Evolutionary conservation across 2,113 vertebrate species (phyloP), one percentile per base, ranked within the genome.

Genomic region (Phalacrocorax carbo): DNA sequence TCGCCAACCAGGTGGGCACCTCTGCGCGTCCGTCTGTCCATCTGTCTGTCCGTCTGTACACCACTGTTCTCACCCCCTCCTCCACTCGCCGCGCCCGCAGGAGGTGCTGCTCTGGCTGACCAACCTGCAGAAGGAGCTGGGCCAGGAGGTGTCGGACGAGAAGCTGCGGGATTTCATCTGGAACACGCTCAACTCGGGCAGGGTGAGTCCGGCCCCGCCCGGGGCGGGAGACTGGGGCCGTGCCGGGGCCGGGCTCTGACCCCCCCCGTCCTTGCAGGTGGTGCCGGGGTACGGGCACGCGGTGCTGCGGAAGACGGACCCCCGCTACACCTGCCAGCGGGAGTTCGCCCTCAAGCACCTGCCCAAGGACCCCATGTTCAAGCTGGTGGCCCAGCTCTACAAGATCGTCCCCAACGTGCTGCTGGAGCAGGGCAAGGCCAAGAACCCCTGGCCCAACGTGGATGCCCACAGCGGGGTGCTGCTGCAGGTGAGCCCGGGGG

Each of bases 391-490:
- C 2, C 99, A 99, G 93, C 98, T 99, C 32, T 99, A 99, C 97
- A 99, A 99, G 98, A 99, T 99, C 14, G 99, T 99, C 13, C 99
- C 99, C 96, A 98, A 98, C 10, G 98, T 99, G 92, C 98, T 99
- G 48, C 98, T 99, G 98, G 99, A 99, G 94, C 99, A 99, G 97
- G 99, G 99, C 80, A 99, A 99, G 95, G 99, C 99, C 96, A 99
- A 99, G 98, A 99, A 99, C 96, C 99, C 99, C 38, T 99, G 99
- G 99, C 99, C 99, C 97, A 99, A 99, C 8, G 99, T 99, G 76
- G 99, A 99, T 2, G 99, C 99, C 17, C 99, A 99, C 97, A 99
- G 99, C 5, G 99, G 99, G 21, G 99, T 99, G 38, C 98, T 99
- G 90, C 98, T 99, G 88, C 99, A 99, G 99, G 99, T 99, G 79